Conservation (phyloP, 2,113 vertebrate genomes). For the Vulpes ferrilata region DNA sequence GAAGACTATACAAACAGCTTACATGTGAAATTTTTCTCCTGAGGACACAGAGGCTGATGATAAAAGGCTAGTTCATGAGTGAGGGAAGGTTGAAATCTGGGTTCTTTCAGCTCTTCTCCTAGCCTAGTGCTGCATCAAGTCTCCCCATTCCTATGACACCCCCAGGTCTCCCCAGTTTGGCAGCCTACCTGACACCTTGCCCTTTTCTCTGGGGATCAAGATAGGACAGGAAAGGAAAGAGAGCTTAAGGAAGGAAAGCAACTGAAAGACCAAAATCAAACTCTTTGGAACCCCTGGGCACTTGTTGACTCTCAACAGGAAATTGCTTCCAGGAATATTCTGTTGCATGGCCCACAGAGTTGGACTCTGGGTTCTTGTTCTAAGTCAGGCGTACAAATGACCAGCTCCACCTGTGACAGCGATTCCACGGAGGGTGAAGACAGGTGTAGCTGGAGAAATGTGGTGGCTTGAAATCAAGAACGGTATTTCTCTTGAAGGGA, state of each 20-base stretch:
- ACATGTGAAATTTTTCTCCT: slow-evolving; percentile 25
- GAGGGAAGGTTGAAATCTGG: background rate
- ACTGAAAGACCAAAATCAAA: background rate
- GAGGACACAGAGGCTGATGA: background rate
- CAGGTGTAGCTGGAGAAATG: background rate
- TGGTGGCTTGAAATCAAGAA: background rate
- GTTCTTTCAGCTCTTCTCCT: background rate
- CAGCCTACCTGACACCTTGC: background rate
- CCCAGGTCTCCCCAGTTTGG: background rate
- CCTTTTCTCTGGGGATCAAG: background rate
- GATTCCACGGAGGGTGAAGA: background rate
- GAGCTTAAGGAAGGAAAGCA: background rate
- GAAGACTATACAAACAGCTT: slow-evolving; percentile 59
- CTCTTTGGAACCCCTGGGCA: background rate
- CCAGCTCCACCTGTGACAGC: background rate
- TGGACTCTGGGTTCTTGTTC: background rate
- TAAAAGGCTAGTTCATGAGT: background rate
- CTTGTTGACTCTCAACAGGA: background rate
- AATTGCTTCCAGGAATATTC: slow-evolving; percentile 23
- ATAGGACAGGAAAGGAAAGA: background rate
- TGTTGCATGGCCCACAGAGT: background rate
- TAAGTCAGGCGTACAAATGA: background rate
- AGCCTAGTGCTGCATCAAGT: background rate
- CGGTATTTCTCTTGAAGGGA: background rate
- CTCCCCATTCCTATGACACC: background rate